A percentile compares a stretch with the other conserved stretches of the same genome.
Conservation (phyloP, 2,113 vertebrate species). For the Oceanodroma tethys region DNA sequence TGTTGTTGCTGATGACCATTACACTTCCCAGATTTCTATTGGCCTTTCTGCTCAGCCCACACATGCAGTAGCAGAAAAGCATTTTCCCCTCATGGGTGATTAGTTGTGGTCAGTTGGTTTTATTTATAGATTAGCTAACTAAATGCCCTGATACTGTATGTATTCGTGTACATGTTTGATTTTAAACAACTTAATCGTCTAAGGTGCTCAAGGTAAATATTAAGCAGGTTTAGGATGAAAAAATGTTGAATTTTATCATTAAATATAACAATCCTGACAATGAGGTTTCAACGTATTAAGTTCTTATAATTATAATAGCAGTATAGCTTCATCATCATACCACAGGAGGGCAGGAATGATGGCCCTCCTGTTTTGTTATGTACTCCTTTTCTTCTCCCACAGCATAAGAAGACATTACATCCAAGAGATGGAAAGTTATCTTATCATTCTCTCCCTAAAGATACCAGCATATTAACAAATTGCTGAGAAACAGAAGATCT, state of each 20-base stretch:
- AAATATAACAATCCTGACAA: not conserved
- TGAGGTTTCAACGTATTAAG: not conserved
- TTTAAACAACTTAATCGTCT: not conserved
- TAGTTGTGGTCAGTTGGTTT: not conserved
- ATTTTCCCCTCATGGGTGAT: not conserved
- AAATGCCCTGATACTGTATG: accelerated
- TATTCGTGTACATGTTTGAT: accelerated
- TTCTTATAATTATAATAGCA: not conserved
- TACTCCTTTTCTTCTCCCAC: not conserved
- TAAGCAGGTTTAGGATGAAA: not conserved
- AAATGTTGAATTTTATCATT: not conserved
- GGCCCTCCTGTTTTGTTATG: not conserved
- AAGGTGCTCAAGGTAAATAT: not conserved
- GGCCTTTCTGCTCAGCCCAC: not conserved
- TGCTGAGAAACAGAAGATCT: not conserved
- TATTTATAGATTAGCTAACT: not conserved
- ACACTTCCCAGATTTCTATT: not conserved
- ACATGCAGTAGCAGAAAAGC: not conserved
- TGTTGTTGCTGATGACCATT: not conserved
- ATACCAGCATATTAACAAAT: not conserved
- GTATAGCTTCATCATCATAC: not conserved
- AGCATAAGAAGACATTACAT: accelerated
- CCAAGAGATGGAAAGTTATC: not conserved
- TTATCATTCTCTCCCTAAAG: not conserved
- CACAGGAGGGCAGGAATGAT: not conserved